phyloP scores from a whole-genome alignment of 2,113 vertebrate genomes.

The Melierax canorus region DNA sequence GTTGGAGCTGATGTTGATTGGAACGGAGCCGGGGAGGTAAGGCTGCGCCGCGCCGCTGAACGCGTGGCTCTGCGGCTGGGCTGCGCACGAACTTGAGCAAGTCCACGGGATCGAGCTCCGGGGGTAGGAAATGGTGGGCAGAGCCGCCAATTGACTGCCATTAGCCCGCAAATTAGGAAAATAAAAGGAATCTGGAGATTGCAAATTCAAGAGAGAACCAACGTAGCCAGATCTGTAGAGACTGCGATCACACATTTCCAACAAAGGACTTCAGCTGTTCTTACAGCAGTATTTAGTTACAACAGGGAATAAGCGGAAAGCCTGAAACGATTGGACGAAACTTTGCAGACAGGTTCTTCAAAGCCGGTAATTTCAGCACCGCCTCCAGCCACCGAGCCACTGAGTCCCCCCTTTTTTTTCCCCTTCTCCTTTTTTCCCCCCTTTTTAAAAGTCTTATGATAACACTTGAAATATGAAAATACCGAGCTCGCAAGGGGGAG shows the following conservation, averaged over 20 bases:
- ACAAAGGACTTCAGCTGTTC: constrained; percentile 82
- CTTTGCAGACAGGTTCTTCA: constrained; percentile 79
- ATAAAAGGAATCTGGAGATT: constrained; percentile 88
- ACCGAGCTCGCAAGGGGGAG: neutral
- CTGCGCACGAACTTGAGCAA: constrained; percentile 80
- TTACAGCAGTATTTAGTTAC: constrained; percentile 87
- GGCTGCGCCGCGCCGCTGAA: constrained; percentile 81
- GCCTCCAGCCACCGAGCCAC: constrained; percentile 70
- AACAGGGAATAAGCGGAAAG: constrained; percentile 84
- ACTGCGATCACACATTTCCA: constrained; percentile 96
- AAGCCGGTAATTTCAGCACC: constrained; percentile 76
- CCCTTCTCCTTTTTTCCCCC: no score
- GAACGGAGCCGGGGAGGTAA: constrained; percentile 80
- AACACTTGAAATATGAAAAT: constrained; percentile 67
- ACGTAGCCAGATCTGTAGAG: constrained; percentile 91
- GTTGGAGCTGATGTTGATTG: constrained; percentile 76
- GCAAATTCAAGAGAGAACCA: constrained; percentile 90
- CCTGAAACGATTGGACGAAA: constrained; percentile 78
- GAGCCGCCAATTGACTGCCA: constrained; percentile 87
- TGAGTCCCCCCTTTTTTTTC: neutral
- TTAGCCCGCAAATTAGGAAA: constrained; percentile 89
- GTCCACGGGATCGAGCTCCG: constrained; percentile 90
- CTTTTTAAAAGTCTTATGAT: constrained; percentile 53
- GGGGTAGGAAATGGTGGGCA: constrained; percentile 86
- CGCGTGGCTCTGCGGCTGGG: constrained; percentile 81